Percentiles rank a stretch among this genome's conserved stretches.
phyloP scores from a whole-genome alignment of 2,888 invertebrate genomes.

The Trichogramma evanescens region DNA sequence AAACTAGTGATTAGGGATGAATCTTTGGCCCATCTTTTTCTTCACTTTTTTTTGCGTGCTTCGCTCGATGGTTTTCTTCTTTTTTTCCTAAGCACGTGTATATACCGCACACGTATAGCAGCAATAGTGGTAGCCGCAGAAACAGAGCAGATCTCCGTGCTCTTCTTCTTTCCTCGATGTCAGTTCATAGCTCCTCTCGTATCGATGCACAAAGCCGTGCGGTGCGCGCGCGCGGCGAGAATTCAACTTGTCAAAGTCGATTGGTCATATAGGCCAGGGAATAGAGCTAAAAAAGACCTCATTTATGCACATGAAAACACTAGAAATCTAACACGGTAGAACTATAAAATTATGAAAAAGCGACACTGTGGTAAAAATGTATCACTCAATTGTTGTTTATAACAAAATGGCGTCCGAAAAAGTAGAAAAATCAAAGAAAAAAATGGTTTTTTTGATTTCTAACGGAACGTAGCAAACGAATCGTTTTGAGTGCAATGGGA shows the following conservation, averaged over 20 bases:
- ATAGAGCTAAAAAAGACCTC: too few species aligned
- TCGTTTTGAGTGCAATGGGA: too few species aligned
- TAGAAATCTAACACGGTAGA: too few species aligned
- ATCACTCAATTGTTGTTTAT: too few species aligned
- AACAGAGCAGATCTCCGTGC: neutral
- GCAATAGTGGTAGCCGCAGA: slow-evolving; percentile 1
- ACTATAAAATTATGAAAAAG: too few species aligned
- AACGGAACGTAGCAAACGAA: too few species aligned
- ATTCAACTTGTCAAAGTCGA: slow-evolving; percentile 19
- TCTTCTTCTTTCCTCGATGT: neutral
- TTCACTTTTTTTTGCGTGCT: slow-evolving; percentile 18
- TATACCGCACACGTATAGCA: slow-evolving; percentile 3
- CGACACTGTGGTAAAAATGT: too few species aligned
- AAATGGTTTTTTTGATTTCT: too few species aligned
- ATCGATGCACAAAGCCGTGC: neutral
- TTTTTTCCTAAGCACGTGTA: slow-evolving; percentile 4
- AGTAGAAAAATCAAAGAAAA: too few species aligned
- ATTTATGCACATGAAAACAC: too few species aligned
- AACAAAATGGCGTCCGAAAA: too few species aligned
- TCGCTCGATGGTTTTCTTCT: slow-evolving; percentile 3
- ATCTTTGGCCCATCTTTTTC: slow-evolving; percentile 40
- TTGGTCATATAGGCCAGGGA: too few species aligned
- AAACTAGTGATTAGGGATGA: slow-evolving; percentile 45
- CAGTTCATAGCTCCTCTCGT: neutral
- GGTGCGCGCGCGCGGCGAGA: neutral